These are phyloP conservation scores for Colinus virginianus DNA, from an alignment of 2,113 vertebrate species.

Conservation along the genomic window DNA sequence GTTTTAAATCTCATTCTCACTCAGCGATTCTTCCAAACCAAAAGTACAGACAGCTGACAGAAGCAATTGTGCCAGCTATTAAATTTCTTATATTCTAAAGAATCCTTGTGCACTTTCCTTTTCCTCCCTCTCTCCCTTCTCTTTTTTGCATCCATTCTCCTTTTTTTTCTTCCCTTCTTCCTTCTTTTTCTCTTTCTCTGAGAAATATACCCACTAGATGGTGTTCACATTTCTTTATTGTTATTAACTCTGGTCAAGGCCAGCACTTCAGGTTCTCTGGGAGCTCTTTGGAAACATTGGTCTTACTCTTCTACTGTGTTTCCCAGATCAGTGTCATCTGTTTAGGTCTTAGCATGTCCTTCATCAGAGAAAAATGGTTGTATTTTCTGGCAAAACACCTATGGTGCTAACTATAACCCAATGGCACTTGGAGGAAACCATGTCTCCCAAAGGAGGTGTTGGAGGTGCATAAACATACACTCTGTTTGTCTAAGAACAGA, in stretches of 20 bases:
- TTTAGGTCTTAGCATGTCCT: conserved; percentile 15
- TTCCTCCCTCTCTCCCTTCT: background rate
- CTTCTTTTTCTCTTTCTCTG: background rate
- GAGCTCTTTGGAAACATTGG: background rate
- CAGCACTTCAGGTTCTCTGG: background rate
- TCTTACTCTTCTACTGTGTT: conserved; percentile 2
- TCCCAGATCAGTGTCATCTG: conserved; percentile 37
- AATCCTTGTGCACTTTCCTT: background rate
- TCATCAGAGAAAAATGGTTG: conserved; percentile 47
- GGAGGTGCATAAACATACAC: conserved; percentile 52
- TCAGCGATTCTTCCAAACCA: background rate
- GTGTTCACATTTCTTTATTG: background rate
- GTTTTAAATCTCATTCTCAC: background rate
- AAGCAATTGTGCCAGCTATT: background rate
- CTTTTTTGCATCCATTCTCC: background rate
- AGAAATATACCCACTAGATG: background rate
- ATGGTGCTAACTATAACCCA: conserved; percentile 45
- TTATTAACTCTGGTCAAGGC: background rate
- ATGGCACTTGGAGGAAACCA: conserved; percentile 22
- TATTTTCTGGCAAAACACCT: conserved; percentile 61
- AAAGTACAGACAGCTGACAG: background rate
- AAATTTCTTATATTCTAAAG: background rate
- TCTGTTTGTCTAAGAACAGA: conserved; percentile 51
- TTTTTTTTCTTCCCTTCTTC: background rate
- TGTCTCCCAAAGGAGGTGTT: conserved; percentile 56